These are phyloP conservation scores for Phaedon cochleariae DNA, from an alignment of 2,888 invertebrate genomes.

Conservation along the genomic window DNA sequence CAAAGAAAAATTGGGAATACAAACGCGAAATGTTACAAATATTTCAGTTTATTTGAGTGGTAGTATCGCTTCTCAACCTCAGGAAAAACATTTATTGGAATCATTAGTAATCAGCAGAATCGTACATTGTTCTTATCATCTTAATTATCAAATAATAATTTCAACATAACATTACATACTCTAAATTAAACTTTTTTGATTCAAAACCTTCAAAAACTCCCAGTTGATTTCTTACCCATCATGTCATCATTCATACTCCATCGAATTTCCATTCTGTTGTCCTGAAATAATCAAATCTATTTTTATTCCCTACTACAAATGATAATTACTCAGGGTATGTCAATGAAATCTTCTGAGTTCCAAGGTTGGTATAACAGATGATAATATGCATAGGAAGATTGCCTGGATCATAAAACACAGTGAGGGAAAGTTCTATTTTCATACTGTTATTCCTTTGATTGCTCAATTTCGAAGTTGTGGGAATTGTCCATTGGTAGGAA, in stretches of 20 bases:
- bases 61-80: conserved; percentile 32
- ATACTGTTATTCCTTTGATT: too few species aligned
- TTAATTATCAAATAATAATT: conserved; percentile 21
- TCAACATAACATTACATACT: conserved; percentile 22
- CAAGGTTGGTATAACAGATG: too few species aligned
- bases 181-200: not conserved
- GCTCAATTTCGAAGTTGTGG: too few species aligned
- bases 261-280: conserved; percentile 43
- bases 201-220: not conserved
- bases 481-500: too few species aligned
- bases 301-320: not conserved
- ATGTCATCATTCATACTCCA: conserved; percentile 45
- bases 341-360: too few species aligned
- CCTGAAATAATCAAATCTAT: conserved; percentile 35
- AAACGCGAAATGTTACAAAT: not conserved
- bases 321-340: too few species aligned
- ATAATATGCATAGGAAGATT: too few species aligned
- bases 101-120: not conserved
- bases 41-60: not conserved
- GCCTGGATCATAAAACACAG: too few species aligned
- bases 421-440: too few species aligned
- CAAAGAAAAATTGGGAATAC: too few species aligned
- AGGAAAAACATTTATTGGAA: conserved; percentile 6
- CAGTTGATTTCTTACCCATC: conserved; percentile 26
- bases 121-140: conserved; percentile 46